Evolutionary conservation across 2,888 invertebrate species (phyloP).

Genomic region (Scrobipalpa atriplicella): DNA sequence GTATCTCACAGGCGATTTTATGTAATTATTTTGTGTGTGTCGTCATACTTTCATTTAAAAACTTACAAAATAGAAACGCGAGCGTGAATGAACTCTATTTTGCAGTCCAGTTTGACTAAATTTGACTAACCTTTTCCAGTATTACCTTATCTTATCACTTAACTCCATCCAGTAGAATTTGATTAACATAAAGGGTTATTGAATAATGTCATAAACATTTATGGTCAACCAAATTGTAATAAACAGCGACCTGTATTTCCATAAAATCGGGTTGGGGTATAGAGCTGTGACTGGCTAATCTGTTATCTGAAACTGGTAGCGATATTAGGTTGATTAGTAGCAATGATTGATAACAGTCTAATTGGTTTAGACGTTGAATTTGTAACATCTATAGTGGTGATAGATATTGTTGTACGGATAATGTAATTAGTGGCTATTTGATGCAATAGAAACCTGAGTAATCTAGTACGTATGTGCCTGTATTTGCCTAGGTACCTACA

Average conservation of each 20-base stretch:
- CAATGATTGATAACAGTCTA: conserved; percentile 20
- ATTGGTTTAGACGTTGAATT: conserved; percentile 6
- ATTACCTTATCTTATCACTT: neutral
- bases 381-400: neutral
- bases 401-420: neutral
- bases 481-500: too few relatives aligned
- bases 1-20: too few relatives aligned
- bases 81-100: neutral
- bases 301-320: conserved; percentile 5
- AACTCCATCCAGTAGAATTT: conserved; percentile 14
- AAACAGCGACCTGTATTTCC: conserved; percentile 23
- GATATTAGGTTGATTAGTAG: conserved; percentile 5
- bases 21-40: too few relatives aligned
- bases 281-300: conserved; percentile 13
- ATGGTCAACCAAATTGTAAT: conserved; percentile 23
- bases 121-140: neutral
- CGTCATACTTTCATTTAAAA: too few relatives aligned
- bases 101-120: neutral
- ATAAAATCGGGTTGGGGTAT: conserved; percentile 15
- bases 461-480: neutral
- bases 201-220: conserved; percentile 27
- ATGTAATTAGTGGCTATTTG: neutral
- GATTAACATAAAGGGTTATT: conserved; percentile 26
- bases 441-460: neutral
- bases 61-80: too few relatives aligned